Evolutionary conservation across 2,113 vertebrate genomes (phyloP).

Genomic region (Anoplopoma fimbria): DNA sequence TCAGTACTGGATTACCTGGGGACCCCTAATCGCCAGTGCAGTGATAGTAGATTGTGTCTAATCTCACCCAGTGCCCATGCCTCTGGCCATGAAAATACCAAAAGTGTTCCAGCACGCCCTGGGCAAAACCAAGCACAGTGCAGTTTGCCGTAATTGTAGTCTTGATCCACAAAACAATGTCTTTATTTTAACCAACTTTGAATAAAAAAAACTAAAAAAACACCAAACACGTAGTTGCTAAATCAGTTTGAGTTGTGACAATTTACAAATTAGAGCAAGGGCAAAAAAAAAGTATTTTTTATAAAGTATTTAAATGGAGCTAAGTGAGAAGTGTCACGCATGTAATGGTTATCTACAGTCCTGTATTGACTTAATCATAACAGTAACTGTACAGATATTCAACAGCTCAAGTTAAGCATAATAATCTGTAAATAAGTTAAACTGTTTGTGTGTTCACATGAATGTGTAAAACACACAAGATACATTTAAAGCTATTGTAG

Average conservation of each 20-base stretch:
- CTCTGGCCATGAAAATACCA: slow-evolving; percentile 17
- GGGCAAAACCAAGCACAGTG: not conserved
- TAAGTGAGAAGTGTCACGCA: not conserved
- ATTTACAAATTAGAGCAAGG: no score
- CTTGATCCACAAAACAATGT: not conserved
- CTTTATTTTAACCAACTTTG: not conserved
- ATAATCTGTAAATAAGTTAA: not conserved
- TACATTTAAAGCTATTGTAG: slow-evolving; percentile 4
- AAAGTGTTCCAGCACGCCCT: not conserved
- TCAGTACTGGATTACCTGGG: slow-evolving; percentile 5
- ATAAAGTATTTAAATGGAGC: not conserved
- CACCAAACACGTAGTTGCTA: not conserved
- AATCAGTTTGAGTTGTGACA: not conserved
- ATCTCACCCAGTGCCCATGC: slow-evolving; percentile 10
- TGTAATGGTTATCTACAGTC: not conserved
- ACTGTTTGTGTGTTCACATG: not conserved
- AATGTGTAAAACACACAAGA: not conserved
- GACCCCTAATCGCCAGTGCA: slow-evolving; percentile 8
- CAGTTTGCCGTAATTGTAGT: not conserved
- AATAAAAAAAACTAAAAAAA: not conserved
- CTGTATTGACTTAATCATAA: not conserved
- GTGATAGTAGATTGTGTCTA: slow-evolving; percentile 7
- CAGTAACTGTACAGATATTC: not conserved
- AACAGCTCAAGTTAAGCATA: not conserved
- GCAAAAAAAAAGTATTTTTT: no score